These are phyloP conservation scores for Peromyscus nudipes DNA, from an alignment of 2,797 vertebrate species.

Conservation along the genomic window DNA sequence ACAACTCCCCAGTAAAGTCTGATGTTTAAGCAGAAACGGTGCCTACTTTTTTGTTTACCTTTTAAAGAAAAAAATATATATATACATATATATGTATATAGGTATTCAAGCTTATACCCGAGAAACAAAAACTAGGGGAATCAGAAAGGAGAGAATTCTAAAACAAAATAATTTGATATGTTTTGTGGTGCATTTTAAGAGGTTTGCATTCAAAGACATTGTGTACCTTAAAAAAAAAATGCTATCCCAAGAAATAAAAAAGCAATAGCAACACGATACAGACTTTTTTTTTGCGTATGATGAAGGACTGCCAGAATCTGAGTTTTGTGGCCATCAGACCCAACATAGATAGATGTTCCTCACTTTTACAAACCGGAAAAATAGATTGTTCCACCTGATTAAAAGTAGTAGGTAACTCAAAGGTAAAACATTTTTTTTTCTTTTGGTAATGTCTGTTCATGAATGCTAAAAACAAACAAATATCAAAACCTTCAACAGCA, in stretches of 20 bases:
- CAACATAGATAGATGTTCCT: constrained; percentile 45
- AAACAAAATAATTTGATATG: constrained; percentile 35
- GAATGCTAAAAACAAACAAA: constrained; percentile 17
- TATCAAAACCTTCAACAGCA: not conserved
- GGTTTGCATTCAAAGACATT: not conserved
- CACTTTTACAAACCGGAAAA: constrained; percentile 70
- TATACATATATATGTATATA: not conserved
- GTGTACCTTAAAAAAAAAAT: not conserved
- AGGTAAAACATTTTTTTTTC: constrained; percentile 22
- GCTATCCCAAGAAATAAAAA: constrained; percentile 46
- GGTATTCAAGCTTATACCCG: not conserved
- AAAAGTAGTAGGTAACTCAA: constrained; percentile 66
- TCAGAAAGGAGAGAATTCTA: not conserved
- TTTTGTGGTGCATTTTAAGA: not conserved
- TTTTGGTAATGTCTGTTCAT: constrained; percentile 38
- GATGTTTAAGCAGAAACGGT: not conserved
- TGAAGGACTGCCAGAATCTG: not conserved
- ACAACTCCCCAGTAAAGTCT: not conserved
- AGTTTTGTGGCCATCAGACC: constrained; percentile 61
- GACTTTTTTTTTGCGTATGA: not conserved
- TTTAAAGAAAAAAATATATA: not conserved
- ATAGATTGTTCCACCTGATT: constrained; percentile 74
- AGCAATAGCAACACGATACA: constrained; percentile 49
- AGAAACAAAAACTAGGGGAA: constrained; percentile 26
- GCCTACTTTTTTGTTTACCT: not conserved